A percentile compares a stretch with the other conserved stretches of the same genome.
phyloP scores from a whole-genome alignment of 2,113 vertebrate genomes.

The Anoura caudifer region DNA sequence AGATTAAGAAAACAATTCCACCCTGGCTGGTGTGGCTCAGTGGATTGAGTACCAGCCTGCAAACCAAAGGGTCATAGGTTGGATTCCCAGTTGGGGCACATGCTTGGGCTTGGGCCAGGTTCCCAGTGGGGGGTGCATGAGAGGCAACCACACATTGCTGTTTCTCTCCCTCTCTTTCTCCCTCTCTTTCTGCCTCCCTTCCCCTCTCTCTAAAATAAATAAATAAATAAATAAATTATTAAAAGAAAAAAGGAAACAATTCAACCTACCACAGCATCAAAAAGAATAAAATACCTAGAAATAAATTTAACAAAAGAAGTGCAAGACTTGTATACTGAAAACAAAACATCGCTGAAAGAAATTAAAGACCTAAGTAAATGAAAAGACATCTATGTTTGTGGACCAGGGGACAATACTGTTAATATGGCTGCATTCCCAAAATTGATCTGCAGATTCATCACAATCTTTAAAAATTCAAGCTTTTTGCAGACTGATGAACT shows the following conservation, averaged over 20 bases:
- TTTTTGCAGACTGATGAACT: background rate
- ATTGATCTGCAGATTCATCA: background rate
- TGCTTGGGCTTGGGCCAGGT: too few species aligned
- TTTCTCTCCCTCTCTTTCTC: too few species aligned
- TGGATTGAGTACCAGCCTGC: too few species aligned
- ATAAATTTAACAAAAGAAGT: background rate
- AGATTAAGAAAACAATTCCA: background rate
- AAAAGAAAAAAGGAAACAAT: background rate
- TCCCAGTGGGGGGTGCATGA: too few species aligned
- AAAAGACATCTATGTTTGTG: background rate
- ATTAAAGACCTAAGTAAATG: background rate
- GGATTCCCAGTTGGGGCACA: too few species aligned
- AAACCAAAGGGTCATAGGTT: too few species aligned
- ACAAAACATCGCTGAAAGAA: background rate
- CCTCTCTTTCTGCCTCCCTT: too few species aligned
- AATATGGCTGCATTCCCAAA: background rate
- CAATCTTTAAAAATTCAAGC: background rate
- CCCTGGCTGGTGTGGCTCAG: too few species aligned
- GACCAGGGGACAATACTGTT: background rate
- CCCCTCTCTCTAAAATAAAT: too few species aligned
- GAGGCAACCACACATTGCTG: too few species aligned
- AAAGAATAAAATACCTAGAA: background rate
- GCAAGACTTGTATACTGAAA: background rate
- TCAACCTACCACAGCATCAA: background rate
- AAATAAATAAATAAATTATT: too few species aligned